These are phyloP conservation scores for Drosophila siamana DNA, from an alignment of 2,888 invertebrate species.

Conservation along the genomic window DNA sequence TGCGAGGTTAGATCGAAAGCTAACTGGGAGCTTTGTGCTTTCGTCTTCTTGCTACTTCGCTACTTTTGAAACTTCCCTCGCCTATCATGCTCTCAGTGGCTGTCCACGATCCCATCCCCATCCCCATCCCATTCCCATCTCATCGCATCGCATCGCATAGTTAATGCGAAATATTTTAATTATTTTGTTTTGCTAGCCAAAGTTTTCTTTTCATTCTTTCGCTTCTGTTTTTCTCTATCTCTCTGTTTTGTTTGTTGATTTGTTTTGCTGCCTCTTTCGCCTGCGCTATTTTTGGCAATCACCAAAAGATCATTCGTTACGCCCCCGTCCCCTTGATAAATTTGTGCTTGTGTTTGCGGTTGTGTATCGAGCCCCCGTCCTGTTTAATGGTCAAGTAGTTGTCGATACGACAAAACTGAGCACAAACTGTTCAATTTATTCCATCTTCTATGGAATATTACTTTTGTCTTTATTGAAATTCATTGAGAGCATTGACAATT, in stretches of 20 bases:
- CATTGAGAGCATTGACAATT: conserved; percentile 51
- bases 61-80: background rate
- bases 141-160: conserved; percentile 16
- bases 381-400: conserved; percentile 15
- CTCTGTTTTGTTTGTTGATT: conserved; percentile 5
- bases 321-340: background rate
- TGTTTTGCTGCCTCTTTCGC: conserved; percentile 10
- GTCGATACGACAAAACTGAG: conserved; percentile 2
- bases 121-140: conserved; percentile 3
- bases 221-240: conserved; percentile 3
- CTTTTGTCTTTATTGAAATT: conserved; percentile 62
- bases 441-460: conserved; percentile 44
- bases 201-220: conserved; percentile 2
- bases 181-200: conserved; percentile 69
- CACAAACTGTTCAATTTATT: conserved; percentile 48
- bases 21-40: background rate
- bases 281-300: conserved; percentile 60
- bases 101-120: background rate
- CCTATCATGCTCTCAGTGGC: conserved; percentile 21
- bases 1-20: conserved; percentile 4
- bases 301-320: background rate
- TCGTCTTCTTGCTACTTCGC: background rate
- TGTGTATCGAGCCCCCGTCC: conserved; percentile 3
- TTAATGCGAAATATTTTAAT: conserved; percentile 67
- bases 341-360: background rate